phyloP scores from a whole-genome alignment of 2,888 invertebrate genomes.

The Drosophila nr. perissopoda region DNA sequence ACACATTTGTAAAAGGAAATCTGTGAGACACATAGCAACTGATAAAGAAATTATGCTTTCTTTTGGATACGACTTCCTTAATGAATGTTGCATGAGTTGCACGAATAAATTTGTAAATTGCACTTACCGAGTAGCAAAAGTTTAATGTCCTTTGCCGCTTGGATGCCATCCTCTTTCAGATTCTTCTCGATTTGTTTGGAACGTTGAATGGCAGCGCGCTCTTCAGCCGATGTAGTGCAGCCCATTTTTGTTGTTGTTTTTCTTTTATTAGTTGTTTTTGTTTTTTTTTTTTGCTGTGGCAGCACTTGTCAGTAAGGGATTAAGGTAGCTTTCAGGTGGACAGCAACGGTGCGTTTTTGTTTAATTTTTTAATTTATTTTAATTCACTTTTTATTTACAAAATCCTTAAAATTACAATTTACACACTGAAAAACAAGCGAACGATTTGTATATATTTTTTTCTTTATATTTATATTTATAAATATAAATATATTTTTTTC shows the following conservation, averaged over 20 bases:
- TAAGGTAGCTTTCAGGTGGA: conserved; percentile 28
- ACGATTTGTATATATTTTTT: conserved; percentile 12
- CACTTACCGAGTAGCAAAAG: conserved; percentile 96
- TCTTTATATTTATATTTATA: background rate
- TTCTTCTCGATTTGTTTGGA: conserved; percentile 99
- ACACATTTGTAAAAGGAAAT: conserved; percentile 17
- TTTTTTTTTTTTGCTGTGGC: conserved; percentile 43
- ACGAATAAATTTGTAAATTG: conserved; percentile 6
- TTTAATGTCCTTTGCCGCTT: conserved; percentile 99
- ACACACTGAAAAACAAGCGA: conserved; percentile 47
- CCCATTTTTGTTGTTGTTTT: conserved; percentile 90
- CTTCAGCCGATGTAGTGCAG: conserved; percentile 99
- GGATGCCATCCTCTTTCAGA: conserved; percentile 98
- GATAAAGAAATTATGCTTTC: conserved; percentile 37
- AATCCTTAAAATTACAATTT: conserved; percentile 54
- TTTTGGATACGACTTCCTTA: conserved; percentile 16
- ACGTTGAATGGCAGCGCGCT: conserved; percentile 98
- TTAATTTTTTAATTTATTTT: conserved; percentile 21
- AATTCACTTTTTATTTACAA: conserved; percentile 47
- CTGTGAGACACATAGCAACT: conserved; percentile 23
- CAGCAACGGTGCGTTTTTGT: conserved; percentile 31
- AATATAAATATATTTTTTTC: conserved; percentile 1
- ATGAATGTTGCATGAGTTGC: conserved; percentile 15
- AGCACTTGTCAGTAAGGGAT: conserved; percentile 46
- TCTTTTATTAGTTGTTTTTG: conserved; percentile 30